Evolutionary conservation across 2,797 vertebrate species (phyloP).

Genomic region (Danio aesculapii): DNA sequence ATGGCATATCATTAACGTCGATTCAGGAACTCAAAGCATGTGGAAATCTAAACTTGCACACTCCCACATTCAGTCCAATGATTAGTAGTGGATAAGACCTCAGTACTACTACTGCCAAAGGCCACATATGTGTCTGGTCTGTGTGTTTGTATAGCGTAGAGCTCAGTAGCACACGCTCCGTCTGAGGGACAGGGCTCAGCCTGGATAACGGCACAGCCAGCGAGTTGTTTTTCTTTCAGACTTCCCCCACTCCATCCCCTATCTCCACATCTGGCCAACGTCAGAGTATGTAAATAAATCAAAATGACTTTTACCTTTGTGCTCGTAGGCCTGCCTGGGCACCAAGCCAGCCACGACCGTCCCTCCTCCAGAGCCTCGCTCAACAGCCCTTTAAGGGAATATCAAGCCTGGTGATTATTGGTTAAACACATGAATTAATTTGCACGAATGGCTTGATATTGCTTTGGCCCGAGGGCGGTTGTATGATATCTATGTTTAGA

Average conservation of each 20-base stretch:
- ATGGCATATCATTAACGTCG: background rate
- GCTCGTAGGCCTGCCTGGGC: slow-evolving; percentile 43
- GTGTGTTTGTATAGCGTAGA: slow-evolving; percentile 48
- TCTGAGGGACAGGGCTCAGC: slow-evolving; percentile 39
- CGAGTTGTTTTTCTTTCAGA: slow-evolving; percentile 69
- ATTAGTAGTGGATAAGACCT: background rate
- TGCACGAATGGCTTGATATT: background rate
- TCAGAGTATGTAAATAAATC: slow-evolving; percentile 67
- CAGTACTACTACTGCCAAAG: slow-evolving; percentile 35
- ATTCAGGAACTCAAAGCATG: background rate
- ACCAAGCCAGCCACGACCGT: slow-evolving; percentile 21
- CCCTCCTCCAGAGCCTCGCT: slow-evolving; percentile 22
- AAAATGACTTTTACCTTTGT: slow-evolving; percentile 57
- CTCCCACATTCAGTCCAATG: background rate
- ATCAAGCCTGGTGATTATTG: slow-evolving; percentile 20
- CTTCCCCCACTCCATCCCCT: slow-evolving; percentile 50
- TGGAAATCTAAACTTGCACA: background rate
- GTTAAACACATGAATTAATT: slow-evolving; percentile 29
- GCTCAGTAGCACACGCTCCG: slow-evolving; percentile 39
- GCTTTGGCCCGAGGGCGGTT: slow-evolving; percentile 1
- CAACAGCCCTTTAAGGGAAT: slow-evolving; percentile 37
- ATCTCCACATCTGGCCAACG: slow-evolving; percentile 69
- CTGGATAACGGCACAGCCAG: slow-evolving; percentile 54
- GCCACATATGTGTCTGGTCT: slow-evolving; percentile 77
- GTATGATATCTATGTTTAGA: slow-evolving; percentile 56